Base-by-base conservation (phyloP, 2,797 vertebrate species). In the Champsocephalus esox region DNA sequence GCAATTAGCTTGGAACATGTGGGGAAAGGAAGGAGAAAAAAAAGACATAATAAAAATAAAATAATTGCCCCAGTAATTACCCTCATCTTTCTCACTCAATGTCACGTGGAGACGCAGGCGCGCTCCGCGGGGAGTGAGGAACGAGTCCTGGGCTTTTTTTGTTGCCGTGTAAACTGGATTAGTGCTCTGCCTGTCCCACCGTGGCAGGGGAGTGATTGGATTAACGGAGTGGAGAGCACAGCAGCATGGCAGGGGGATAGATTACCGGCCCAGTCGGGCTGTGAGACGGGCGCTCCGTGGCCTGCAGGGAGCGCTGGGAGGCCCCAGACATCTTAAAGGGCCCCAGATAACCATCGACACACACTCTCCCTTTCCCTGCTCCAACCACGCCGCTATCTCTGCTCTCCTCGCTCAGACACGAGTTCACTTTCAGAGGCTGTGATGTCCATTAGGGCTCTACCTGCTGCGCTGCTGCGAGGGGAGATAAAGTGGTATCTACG, bases 161-260 rank as follows among this genome's bases (percentile, higher is more conserved):
- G 84, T 89, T 91, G 89, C 92, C 83, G 88, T 93, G 81, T 93
- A 94, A 95, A 95, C 92, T 93, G 93, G 94, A 95, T 95, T 95
- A 95, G 88, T 84, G 91, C 88, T 91, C 83, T 91, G 93, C 89
- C 87, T 92, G 90, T 94, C 92, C 92, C 92, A 92, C 89, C 89
- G 83, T 92, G 91, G 91, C 92, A 90, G 89, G 91, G 90, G 89
- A 92, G 87, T 92, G 91, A 95, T 95, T 94, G 93, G 94, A 95
- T 95, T 94, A 94, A 89, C 86, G 75, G 90, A 80, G 75, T 90
- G 85, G 92, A 89, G 93, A 94, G 92, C 89, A 89, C 86, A 90
- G 90, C 89, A 77, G 89, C 88, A 87, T 89, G 85, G 90, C 88
- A 86, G 86, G 85, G 88, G 89, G 91, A 93, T 89, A 93, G 94